Base-by-base conservation (phyloP, 2,888 invertebrate species). In the Elgonia sp. region DNA sequence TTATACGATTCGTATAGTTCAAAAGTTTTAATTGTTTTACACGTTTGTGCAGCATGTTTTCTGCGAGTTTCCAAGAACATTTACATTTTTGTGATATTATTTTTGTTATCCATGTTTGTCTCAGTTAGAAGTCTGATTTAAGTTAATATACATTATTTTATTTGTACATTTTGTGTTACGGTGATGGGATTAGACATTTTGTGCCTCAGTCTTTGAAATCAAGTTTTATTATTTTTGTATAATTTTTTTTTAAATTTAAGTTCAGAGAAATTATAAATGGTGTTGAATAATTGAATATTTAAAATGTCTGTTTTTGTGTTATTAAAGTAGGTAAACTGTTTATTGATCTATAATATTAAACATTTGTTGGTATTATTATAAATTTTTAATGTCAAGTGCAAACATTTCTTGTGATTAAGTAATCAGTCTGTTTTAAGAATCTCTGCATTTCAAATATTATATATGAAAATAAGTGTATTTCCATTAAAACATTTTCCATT, bases 101-200 rank as follows among this genome's bases (percentile, higher is more conserved):
- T 21, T 65, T 77, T 16, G 0, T 77, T 63, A 53, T 67, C 29
- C 20, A 20, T 62, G 37, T 62, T 29, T 57, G 18, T 69, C n/a
- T n/a, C 12, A 14, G 40, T 60, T 60, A 55, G n/a, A 60, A 20
- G 40, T 37, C 39, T 39, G 8, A 10, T 14, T 50, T 1, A 72
- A 40, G 57, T 73, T 42, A 63, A 39, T 75, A 18, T 37, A 9
- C 46, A 50, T 46, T 5, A 14, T 12, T 46, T 46, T 46, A 46
- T 46, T 46, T 12, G 10, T 69, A 16, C 14, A 80, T 69, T 46
- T 73, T 73, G 50, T 20, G 14, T 82, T 62, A 62, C n/a, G 83
- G 83, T 76, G 83, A 60, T 84, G 83, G 83, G 83, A 62, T 76
- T 76, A 60, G 21, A 69, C 29, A 55, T 18, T 46, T 80, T 82